phyloP scores from a whole-genome alignment of 2,113 vertebrate genomes.

The Rhinolophus ferrumequinum region DNA sequence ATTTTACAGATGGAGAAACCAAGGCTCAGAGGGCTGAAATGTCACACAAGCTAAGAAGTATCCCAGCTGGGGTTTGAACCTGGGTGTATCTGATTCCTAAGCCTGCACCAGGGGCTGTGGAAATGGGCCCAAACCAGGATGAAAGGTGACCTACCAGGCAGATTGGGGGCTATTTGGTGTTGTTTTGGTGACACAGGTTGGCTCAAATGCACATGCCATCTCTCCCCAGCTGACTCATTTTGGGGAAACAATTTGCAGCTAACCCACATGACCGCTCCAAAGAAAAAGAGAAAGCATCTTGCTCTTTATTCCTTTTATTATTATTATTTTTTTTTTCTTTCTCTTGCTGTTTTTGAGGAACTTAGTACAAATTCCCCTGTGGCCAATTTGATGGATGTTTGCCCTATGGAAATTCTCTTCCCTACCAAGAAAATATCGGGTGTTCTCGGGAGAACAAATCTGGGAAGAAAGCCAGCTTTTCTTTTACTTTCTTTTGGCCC shows the following conservation, averaged over 20 bases:
- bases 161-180: neutral
- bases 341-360: constrained; percentile 52
- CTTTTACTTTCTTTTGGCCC: neutral
- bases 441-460: neutral
- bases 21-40: neutral
- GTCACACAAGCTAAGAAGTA: neutral
- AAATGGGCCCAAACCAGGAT: neutral
- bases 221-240: neutral
- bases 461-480: neutral
- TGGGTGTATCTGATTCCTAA: neutral
- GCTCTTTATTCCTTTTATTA: neutral
- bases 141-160: fast-evolving
- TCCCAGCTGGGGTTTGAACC: neutral
- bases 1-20: neutral
- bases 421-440: fast-evolving
- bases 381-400: neutral
- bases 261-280: neutral
- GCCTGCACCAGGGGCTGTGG: neutral
- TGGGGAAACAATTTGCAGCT: neutral
- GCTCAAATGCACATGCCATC: neutral
- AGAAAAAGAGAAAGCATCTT: constrained; percentile 43
- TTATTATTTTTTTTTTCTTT: neutral
- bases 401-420: neutral
- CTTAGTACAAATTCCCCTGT: constrained; percentile 35
- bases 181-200: neutral